Base-by-base conservation (phyloP, 1,140 invertebrate species). In the Aleiodes sp. region DNA sequence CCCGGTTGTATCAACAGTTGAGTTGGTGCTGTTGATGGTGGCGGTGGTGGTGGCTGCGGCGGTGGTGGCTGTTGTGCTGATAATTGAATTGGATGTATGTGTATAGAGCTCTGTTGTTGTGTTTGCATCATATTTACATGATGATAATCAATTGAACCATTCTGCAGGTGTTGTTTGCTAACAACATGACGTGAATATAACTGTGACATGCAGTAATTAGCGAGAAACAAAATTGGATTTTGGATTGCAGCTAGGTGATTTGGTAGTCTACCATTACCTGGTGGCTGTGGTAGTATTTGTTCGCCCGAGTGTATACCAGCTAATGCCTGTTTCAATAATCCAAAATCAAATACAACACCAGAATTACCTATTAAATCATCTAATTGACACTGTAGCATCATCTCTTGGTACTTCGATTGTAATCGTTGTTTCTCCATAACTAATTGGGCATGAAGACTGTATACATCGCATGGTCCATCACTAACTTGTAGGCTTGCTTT, bases 191-290 rank as follows among this genome's bases (percentile, higher is more conserved):
- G 87, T 33, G 91, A 89, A 80, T 92, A 93, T n/a, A 93, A 80
- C 74, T 91, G 90, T 4, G 90, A 90, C 88, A 90, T 91, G 78
- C 90, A 93, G 72, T 92, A 92, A 73, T 92, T 93, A 2, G 91
- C 91, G 24, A 93, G 86, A 76, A 93, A 91, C 29, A 93, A 81
- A 39, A 93, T 88, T 1, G 91, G 91, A 73, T 90, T 89, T 70
- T 89, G 89, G 71, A 78, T 77, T 14, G 78, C 80, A 12, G 81
- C 78, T 24, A 80, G 19, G 29, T 85, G 82, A 52, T 83, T 84
- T 1, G 83, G 76, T 56, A 87, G 46, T 24, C 86, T 81, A 1
- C 85, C 87, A 69, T 85, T 87, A 4, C 86, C 83, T 1, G 83
- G 73, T 4, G 80, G 70, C 74, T 84, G 74, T 28, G 79, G 46